phyloP scores from a whole-genome alignment of 2,797 vertebrate genomes.

The Phrynocephalus guinanensis region DNA sequence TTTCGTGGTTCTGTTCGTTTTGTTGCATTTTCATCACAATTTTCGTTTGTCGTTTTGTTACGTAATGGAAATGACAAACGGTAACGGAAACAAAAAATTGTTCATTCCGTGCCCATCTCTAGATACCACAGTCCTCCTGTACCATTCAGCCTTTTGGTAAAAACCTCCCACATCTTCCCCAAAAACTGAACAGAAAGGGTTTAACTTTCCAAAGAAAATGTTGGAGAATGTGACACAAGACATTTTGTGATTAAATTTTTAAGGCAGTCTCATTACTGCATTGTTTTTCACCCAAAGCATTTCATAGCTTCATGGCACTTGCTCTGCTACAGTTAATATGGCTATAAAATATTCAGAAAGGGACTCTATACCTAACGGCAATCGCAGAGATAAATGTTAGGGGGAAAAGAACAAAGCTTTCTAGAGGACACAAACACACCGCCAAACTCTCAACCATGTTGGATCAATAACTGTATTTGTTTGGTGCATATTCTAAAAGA shows the following conservation, averaged over 20 bases:
- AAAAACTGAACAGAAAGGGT: neutral
- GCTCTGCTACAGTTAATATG: neutral
- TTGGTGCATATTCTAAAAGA: neutral
- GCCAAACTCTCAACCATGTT: neutral
- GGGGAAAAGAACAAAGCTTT: neutral
- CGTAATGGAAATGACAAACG: too few species aligned
- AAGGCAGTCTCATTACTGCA: too few species aligned
- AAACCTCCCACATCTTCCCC: neutral
- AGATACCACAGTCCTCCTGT: too few species aligned
- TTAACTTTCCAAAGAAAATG: neutral
- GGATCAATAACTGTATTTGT: neutral
- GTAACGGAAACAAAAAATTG: too few species aligned
- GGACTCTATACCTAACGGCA: too few species aligned
- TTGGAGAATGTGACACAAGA: neutral
- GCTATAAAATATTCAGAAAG: neutral
- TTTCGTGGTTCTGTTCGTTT: too few species aligned
- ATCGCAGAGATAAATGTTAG: neutral
- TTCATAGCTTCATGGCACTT: neutral
- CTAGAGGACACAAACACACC: neutral
- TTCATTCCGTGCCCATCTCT: too few species aligned
- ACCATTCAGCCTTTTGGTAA: neutral
- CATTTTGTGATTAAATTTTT: too few species aligned
- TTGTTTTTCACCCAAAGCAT: too few species aligned
- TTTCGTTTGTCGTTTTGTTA: too few species aligned
- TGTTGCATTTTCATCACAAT: too few species aligned